Conservation (phyloP, 2,888 invertebrate genomes). For the Athetis lepigone region DNA sequence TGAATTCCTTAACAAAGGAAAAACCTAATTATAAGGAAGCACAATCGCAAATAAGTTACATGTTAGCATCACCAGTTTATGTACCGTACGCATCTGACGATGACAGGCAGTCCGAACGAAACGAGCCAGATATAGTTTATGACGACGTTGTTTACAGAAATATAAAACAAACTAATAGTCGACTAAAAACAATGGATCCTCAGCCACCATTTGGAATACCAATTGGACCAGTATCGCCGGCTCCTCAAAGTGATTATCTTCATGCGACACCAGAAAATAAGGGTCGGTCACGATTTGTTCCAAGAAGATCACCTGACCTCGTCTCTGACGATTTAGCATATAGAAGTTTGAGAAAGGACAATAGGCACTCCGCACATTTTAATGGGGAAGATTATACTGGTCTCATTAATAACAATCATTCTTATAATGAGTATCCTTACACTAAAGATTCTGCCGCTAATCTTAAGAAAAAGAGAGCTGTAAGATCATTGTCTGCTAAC, state of each 20-base stretch:
- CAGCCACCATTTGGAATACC: slow-evolving; percentile 98
- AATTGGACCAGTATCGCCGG: slow-evolving; percentile 94
- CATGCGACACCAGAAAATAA: slow-evolving; percentile 93
- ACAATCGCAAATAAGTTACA: slow-evolving; percentile 91
- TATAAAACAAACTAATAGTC: slow-evolving; percentile 94
- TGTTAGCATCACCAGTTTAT: slow-evolving; percentile 93
- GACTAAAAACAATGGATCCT: slow-evolving; percentile 93
- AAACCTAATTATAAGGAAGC: slow-evolving; percentile 82
- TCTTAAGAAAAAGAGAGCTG: slow-evolving; percentile 94
- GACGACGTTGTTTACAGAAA: slow-evolving; percentile 96
- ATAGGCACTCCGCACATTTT: slow-evolving; percentile 89
- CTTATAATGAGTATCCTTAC: slow-evolving; percentile 78
- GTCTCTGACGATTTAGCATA: slow-evolving; percentile 97
- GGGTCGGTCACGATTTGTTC: slow-evolving; percentile 91
- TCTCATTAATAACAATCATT: slow-evolving; percentile 86
- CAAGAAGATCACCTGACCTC: slow-evolving; percentile 94
- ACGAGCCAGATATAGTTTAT: slow-evolving; percentile 95
- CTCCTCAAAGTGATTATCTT: slow-evolving; percentile 95
- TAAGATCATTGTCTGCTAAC: slow-evolving; percentile 95
- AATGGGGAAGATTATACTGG: slow-evolving; percentile 86
- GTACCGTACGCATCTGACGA: slow-evolving; percentile 87
- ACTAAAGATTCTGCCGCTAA: slow-evolving; percentile 83
- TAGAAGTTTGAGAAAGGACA: slow-evolving; percentile 95
- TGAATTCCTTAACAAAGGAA: slow-evolving; percentile 91
- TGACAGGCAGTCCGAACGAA: slow-evolving; percentile 90